These are phyloP conservation scores for Gallirallus australis DNA, from an alignment of 2,797 vertebrate species.

Conservation along the genomic window DNA sequence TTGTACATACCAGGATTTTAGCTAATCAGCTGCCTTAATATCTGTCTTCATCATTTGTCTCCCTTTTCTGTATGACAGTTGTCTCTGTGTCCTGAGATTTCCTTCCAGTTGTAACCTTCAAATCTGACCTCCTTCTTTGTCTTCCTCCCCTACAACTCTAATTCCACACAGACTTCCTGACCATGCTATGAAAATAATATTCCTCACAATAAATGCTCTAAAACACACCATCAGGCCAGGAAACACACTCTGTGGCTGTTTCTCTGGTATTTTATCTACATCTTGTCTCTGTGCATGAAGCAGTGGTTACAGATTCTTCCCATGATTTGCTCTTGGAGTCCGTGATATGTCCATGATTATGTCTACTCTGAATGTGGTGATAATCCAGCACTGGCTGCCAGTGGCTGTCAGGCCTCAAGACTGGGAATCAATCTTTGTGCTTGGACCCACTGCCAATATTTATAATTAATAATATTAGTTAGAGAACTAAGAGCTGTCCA, in stretches of 20 bases:
- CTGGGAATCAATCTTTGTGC: not conserved
- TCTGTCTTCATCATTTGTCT: not conserved
- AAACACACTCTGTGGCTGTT: not conserved
- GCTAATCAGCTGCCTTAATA: not conserved
- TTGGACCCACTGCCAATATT: not conserved
- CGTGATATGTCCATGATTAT: accelerated
- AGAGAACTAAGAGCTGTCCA: not conserved
- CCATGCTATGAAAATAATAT: not conserved
- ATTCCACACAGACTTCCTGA: not conserved
- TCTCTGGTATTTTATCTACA: not conserved
- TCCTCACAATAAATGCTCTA: not conserved
- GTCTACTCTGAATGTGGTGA: not conserved
- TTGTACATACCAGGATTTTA: not conserved
- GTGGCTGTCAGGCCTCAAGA: not conserved
- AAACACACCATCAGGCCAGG: not conserved
- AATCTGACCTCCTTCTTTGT: not conserved
- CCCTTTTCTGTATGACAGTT: not conserved
- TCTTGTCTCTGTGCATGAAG: not conserved
- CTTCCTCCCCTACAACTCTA: not conserved
- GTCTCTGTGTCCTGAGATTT: not conserved
- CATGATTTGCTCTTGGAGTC: not conserved
- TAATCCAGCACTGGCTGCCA: not conserved
- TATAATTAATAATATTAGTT: not conserved
- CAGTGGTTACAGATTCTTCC: not conserved
- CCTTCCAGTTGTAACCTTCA: not conserved